Base-by-base conservation (phyloP, 2,888 invertebrate species). In the Acheta domesticus region DNA sequence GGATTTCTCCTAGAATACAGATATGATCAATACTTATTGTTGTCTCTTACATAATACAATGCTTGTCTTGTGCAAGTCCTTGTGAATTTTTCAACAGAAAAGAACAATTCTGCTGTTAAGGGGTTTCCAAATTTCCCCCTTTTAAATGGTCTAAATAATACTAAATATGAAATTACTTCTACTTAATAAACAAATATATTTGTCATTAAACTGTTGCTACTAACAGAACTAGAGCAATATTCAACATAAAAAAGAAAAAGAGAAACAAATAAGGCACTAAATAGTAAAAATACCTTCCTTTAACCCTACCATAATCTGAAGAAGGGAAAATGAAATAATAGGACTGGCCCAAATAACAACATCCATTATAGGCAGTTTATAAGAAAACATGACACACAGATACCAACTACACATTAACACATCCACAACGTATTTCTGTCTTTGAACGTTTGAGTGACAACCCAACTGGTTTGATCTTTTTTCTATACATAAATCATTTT, bases 141-240 rank as follows among this genome's bases (percentile, higher is more conserved):
- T n/a, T 62, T 62, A 14, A 62, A 62, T 50, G 49, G 49, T 48
- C 78, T 79, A 75, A 79, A 79, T 76, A 49, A 73, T 74, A 79
- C 50, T 50, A 76, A 75, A 75, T 75, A 49, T 19, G n/a, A 19
- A 62, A 62, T 62, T 62, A 14, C 62, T 62, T 19, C 62, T 62
- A 62, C 62, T 36, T 36, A 36, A 16, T 14, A 62, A 62, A 62
- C 62, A 62, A 62, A 62, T 19, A 62, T 62, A 62, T 62, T n/a
- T 62, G 62, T 14, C 62, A 62, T 62, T 62, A 36, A 36, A 36
- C 62, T 62, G n/a, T 62, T 62, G 62, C 62, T 62, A 11, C 14
- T 19, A 62, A 19, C 62, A 62, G 14, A 62, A 62, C 14, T 62
- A 19, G 62, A 62, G 62, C n/a, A n/a, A 62, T 62, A 62, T 62